Base-by-base conservation (phyloP, 1,140 invertebrate genomes). In the Centruroides vittatus region DNA sequence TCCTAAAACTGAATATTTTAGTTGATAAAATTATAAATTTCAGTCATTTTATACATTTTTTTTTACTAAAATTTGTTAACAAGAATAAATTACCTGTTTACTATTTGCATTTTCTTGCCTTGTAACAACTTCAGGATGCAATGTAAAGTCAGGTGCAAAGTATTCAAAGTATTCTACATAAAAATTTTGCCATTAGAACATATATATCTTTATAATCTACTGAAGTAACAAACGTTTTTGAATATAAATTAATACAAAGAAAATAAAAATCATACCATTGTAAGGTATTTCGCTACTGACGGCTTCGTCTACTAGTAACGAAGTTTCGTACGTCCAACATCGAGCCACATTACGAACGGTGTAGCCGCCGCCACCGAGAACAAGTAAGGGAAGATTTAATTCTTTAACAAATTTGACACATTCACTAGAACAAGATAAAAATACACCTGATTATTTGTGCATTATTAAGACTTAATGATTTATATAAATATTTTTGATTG, bases 291-390 rank as follows among this genome's bases (percentile, higher is more conserved):
- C 91, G 70, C 93, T 93, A 48, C 84, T 86, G 41, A 98, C 93
- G 52, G 85, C 82, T 70, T 94, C 87, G 69, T 95, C 91, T 0
- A 94, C 81, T 0, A 97, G 75, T 3, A 99, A 76, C 0, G 93
- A 95, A 0, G 97, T 99, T 76, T 99, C 97, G 68, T 98, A 96
- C 0, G 96, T 96, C 97, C 97, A 99, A 73, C 94, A 98, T 52
- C 97, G 78, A 0, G 96, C 95, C 1, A 99, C 97, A 73, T 99
- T 99, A 57, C 93, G 79, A 6, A 99, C 77, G 0, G 95, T 99
- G 71, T 99, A 99, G 63, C 94, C 94, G 35, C 94, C 93, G 3
- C 93, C 97, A 6, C 97, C 97, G 0, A 99, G 84, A 0, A 98
- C 88, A 34, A 99, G 75, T 1, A 96, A 80, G 0, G 97, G 97